Conservation (phyloP, 2,888 invertebrate genomes). For the Cerceris rybyensis region DNA sequence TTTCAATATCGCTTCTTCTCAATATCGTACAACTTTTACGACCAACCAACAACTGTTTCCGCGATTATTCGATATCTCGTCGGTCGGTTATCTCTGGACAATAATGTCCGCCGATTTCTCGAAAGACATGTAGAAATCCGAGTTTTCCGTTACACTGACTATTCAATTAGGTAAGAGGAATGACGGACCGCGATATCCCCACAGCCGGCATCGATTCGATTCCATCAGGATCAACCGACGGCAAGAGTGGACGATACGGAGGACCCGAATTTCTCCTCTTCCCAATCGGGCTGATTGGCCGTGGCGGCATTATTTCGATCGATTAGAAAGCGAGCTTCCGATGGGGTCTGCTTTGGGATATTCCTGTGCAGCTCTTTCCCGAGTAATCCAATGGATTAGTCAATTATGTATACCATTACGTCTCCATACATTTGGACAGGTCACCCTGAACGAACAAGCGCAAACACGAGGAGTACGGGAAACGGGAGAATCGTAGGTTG, state of each 20-base stretch:
- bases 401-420: conserved; percentile 67
- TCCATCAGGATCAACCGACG: conserved; percentile 39
- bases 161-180: conserved; percentile 63
- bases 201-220: conserved; percentile 49
- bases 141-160: conserved; percentile 21
- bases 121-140: conserved; percentile 10
- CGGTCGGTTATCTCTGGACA: no score
- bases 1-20: no score
- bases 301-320: conserved; percentile 66
- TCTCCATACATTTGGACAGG: conserved; percentile 63
- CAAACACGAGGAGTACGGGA: conserved; percentile 31
- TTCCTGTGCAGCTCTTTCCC: conserved; percentile 45
- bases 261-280: conserved; percentile 51
- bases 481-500: conserved; percentile 10
- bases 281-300: conserved; percentile 65
- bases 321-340: conserved; percentile 63
- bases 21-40: no score
- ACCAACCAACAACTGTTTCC: no score
- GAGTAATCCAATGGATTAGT: conserved; percentile 68
- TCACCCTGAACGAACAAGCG: conserved; percentile 47
- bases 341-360: conserved; percentile 7
- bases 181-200: conserved; percentile 44
- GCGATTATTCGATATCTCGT: no score
- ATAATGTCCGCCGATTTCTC: no score
- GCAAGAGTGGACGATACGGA: conserved; percentile 45